Evolutionary conservation across 2,888 invertebrate species (phyloP).

Genomic region (Ecliptopera silaceata): DNA sequence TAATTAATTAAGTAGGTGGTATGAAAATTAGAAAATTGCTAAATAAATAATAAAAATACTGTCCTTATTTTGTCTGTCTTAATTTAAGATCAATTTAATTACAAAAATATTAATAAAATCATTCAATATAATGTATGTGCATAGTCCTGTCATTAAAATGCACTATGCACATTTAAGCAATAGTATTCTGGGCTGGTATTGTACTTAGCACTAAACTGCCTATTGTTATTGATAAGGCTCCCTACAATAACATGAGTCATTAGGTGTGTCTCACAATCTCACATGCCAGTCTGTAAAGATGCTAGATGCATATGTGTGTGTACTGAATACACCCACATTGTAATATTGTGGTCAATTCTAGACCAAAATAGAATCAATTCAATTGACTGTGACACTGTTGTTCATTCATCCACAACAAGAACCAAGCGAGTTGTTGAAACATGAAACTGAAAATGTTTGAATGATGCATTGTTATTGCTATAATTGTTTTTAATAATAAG

Average conservation of each 20-base stretch:
- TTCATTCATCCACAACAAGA: constrained; percentile 19
- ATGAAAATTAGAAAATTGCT: too few species aligned
- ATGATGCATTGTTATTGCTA: background rate
- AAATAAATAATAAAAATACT: too few species aligned
- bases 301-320: constrained; percentile 37
- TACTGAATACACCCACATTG: constrained; percentile 41
- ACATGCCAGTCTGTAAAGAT: constrained; percentile 19
- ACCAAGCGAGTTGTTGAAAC: background rate
- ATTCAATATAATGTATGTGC: too few species aligned
- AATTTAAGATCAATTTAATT: too few species aligned
- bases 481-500: background rate
- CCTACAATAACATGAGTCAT: constrained; percentile 68
- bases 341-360: constrained; percentile 38
- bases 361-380: constrained; percentile 37
- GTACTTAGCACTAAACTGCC: constrained; percentile 11
- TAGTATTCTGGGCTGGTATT: background rate
- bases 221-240: constrained; percentile 44
- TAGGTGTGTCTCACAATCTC: constrained; percentile 70
- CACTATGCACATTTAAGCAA: too few species aligned
- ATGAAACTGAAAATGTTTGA: constrained; percentile 2
- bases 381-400: constrained; percentile 30
- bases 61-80: too few species aligned
- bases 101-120: too few species aligned
- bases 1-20: too few species aligned
- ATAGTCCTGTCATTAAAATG: background rate